Conservation (phyloP, 2,888 invertebrate genomes). For the Cyclophora albipunctata region DNA sequence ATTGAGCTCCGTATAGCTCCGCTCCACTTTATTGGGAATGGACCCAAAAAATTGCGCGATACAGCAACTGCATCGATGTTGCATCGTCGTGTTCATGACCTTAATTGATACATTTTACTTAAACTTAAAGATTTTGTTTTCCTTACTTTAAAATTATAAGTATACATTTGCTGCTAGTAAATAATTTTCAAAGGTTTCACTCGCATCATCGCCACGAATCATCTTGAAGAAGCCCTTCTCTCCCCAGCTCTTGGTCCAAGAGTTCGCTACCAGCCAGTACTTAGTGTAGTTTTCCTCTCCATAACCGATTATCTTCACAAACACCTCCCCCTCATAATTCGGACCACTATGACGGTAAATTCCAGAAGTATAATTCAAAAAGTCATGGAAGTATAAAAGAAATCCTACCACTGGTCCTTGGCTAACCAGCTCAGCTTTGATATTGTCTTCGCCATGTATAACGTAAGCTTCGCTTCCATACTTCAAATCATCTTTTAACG, state of each 20-base stretch:
- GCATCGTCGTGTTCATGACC: no score
- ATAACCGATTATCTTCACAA: constrained; percentile 80
- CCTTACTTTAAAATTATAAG: no score
- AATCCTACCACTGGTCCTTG: constrained; percentile 79
- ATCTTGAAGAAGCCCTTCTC: constrained; percentile 86
- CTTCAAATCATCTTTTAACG: constrained; percentile 77
- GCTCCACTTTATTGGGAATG: no score
- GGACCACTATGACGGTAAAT: constrained; percentile 4
- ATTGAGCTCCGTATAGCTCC: no score
- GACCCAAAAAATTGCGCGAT: no score
- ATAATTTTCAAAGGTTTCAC: background rate
- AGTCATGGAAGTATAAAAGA: constrained; percentile 3
- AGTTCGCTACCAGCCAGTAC: constrained; percentile 89
- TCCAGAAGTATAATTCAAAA: constrained; percentile 5
- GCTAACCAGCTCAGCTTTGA: constrained; percentile 78
- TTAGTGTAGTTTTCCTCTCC: constrained; percentile 80
- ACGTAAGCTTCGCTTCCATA: constrained; percentile 1
- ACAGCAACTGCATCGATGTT: no score
- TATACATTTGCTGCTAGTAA: no score
- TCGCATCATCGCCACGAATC: constrained; percentile 8
- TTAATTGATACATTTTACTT: no score
- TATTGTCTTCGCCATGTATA: constrained; percentile 19
- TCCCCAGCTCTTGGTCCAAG: constrained; percentile 91
- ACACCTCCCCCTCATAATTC: background rate
- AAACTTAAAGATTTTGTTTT: no score